Evolutionary conservation across 2,797 vertebrate species (phyloP).

Genomic region (Halcyon smyrnensis): DNA sequence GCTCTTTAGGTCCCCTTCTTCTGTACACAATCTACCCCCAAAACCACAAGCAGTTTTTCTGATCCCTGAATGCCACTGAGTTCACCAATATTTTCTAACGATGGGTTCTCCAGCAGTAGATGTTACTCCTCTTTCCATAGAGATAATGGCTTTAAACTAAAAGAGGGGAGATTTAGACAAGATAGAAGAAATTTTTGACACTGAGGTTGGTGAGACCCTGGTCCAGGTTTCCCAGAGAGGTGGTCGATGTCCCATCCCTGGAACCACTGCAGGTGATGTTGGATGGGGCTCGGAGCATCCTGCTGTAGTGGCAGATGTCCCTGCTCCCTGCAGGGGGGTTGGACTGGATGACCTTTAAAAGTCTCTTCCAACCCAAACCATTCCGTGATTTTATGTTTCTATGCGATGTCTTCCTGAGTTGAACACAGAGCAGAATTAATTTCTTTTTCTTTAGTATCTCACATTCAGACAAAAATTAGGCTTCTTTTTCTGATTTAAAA

Average conservation of each 20-base stretch:
- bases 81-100: background rate
- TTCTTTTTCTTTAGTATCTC: background rate
- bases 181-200: background rate
- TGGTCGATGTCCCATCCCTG: background rate
- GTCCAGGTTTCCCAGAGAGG: background rate
- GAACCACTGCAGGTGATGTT: background rate
- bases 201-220: background rate
- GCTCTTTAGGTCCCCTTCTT: fast-evolving
- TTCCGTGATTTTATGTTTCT: background rate
- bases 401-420: background rate
- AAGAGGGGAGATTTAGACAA: background rate
- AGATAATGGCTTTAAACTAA: background rate
- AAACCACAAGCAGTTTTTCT: background rate
- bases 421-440: background rate
- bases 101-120: background rate
- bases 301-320: background rate
- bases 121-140: background rate
- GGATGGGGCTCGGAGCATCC: too few species aligned
- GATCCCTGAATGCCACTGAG: background rate
- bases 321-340: background rate
- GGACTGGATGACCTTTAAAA: background rate
- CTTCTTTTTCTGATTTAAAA: background rate
- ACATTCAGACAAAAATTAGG: background rate
- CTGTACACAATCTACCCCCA: background rate
- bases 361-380: background rate